A percentile compares a stretch with the other conserved stretches of the same genome.
Evolutionary conservation across 1,140 invertebrate genomes (phyloP).

Genomic region (Parapsyche elsis): DNA sequence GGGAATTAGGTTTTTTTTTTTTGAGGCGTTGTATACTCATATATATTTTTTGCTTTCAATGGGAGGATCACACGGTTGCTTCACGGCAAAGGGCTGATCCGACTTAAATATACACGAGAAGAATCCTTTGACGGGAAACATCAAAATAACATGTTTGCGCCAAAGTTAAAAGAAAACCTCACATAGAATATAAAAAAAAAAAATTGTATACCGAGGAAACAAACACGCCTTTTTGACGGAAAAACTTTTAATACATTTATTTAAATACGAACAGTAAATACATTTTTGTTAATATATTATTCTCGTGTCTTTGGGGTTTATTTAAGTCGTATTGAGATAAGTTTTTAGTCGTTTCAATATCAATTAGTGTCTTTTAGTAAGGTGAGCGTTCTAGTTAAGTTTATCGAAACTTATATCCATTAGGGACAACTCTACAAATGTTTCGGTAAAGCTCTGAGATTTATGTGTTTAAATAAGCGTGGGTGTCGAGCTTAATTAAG

Average conservation of each 20-base stretch:
- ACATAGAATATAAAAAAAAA: background rate
- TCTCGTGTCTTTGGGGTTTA: no score
- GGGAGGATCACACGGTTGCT: slow-evolving; percentile 20
- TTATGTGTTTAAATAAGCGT: slow-evolving; percentile 22
- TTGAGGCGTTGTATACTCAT: background rate
- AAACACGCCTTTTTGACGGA: no score
- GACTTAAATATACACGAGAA: slow-evolving; percentile 6
- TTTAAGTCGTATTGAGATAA: no score
- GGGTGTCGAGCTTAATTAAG: slow-evolving; percentile 22
- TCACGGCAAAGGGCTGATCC: slow-evolving; percentile 28
- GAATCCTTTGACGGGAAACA: background rate
- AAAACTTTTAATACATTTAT: no score
- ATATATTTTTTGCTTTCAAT: background rate
- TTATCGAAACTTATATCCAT: background rate
- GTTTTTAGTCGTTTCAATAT: no score
- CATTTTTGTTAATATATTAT: no score
- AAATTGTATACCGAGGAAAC: no score
- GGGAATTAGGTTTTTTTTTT: slow-evolving; percentile 18
- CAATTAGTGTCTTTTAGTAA: no score
- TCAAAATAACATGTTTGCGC: slow-evolving; percentile 27
- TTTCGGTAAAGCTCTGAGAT: slow-evolving; percentile 1
- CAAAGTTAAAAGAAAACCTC: slow-evolving; percentile 18
- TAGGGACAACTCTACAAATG: slow-evolving; percentile 16
- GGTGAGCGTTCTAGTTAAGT: no score
- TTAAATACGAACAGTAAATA: no score